phyloP scores from a whole-genome alignment of 2,797 vertebrate species.

The Coendou prehensilis region DNA sequence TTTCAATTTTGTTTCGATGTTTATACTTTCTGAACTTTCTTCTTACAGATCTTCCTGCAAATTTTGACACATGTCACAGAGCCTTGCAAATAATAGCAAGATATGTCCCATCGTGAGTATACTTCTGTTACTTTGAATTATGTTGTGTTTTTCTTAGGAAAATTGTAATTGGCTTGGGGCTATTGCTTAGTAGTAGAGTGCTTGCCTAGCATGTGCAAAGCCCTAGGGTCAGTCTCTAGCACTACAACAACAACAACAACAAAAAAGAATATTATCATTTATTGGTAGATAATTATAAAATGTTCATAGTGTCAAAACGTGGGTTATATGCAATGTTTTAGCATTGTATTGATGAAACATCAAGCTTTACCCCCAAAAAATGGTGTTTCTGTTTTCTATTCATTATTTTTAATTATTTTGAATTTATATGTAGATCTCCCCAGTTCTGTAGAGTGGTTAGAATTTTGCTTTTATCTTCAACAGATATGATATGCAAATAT shows the following conservation, averaged over 20 bases:
- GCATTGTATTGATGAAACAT: not conserved
- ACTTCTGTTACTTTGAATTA: conserved; percentile 33
- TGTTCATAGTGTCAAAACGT: not conserved
- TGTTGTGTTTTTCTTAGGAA: conserved; percentile 45
- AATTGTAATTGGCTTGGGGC: not conserved
- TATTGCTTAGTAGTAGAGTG: not conserved
- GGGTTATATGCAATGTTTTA: not conserved
- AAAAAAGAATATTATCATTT: not conserved
- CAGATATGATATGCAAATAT: not conserved
- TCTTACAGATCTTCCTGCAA: conserved; percentile 91
- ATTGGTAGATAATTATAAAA: not conserved
- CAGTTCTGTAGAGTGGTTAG: conserved; percentile 16
- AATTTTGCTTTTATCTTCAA: conserved; percentile 66
- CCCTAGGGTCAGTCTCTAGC: not conserved
- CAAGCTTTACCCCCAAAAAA: conserved; percentile 22
- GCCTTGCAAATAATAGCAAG: conserved; percentile 94
- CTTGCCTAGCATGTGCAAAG: not conserved
- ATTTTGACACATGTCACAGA: conserved; percentile 95
- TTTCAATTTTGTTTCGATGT: conserved; percentile 15
- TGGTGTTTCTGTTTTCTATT: conserved; percentile 25
- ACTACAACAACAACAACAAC: not conserved
- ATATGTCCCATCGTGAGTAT: conserved; percentile 98
- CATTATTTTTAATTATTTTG: conserved; percentile 25
- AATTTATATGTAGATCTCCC: not conserved
- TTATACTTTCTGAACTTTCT: conserved; percentile 47